Evolutionary conservation across 23 tunicate genomes (phyloP), one percentile per base, ranked within the genome.

Genomic region (Halocynthia roretzi): DNA sequence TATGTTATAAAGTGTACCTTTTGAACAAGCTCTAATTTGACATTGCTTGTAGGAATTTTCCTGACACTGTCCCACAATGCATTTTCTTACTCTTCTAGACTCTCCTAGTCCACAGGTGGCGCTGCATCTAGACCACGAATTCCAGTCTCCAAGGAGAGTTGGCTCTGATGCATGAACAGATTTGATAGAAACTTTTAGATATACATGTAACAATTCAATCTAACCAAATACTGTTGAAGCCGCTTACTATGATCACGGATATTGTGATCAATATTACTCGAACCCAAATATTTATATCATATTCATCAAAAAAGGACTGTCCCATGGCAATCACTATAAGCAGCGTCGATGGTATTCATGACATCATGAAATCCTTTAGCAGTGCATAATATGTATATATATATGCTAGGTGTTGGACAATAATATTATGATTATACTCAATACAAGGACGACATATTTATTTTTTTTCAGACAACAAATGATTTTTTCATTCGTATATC

Each of bases 51-150:
- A 9, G 10, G 70, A 65, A 20, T 48, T 48, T 10, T 65, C 70
- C 70, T 11, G n/a, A 65, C 31, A 65, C 19, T 31, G 44, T 31
- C 44, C 44, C 44, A 31, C 44, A 31, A 31, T 31, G 44, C 44
- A 31, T 4, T 31, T 31, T 48, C 70, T 11, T 65, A 48, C 22
- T 65, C 70, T 11, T 5, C 5, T 65, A 10, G 19, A 9, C 31
- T 65, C 70, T 65, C 70, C 70, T 11, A 6, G 48, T 20, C 70
- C 70, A 15, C 70, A 65, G 1, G 70, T 65, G 5, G 70, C 70
- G 70, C 70, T 65, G 2, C 70, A 65, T 65, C 10, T 48, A 5
- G 70, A 65, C 70, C 70, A 65, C 1, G 70, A 48, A 65, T 48
- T 65, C 70, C 70, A 65, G 22, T 11, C 70, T 20, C 70, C 70